Evolutionary conservation across 2,113 vertebrate genomes (phyloP), one percentile per base, ranked within the genome.

Genomic region (Microtus richardsoni): DNA sequence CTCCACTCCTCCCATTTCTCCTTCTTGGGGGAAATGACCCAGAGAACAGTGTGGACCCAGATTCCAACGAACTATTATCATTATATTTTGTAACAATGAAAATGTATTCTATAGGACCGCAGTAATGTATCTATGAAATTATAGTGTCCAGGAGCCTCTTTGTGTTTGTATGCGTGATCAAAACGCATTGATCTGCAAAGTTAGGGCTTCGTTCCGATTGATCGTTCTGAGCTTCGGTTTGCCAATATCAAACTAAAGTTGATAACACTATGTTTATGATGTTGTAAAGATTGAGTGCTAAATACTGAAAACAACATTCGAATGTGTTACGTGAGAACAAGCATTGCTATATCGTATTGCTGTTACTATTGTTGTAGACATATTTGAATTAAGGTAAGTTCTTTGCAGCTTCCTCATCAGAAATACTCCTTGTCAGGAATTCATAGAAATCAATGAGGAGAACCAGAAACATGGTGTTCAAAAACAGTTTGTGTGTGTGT

Each of bases 361-460:
- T 58, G 22, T 58, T 90, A 77, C 7, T 82, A 4, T 84, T 80
- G 28, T 54, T 93, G 30, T 26, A 89, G 64, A 87, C 16, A 44
- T 92, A 70, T 7, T 88, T 75, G 52, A 92, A 74, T 77, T 58
- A 80, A 92, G 78, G 49, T 87, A 49, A 91, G 36, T 79, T 79
- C 24, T 26, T 79, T 77, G 11, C 1, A 19, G 87, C 71, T 60
- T 89, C 71, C 19, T 75, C 16, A 26, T 89, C 60, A 80, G 62
- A 94, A 93, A 74, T 77, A 12, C 49, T 92, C 41, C 30, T 17
- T 47, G 39, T 83, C 36, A 90, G 85, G 84, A 93, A 93, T 74
- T 68, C 60, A 71, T 36, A 80, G 82, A 28, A 73, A 62, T 88
- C 66, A 85, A 17, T 22, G 89, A 90, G 80, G 88, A 82, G 88